These are phyloP conservation scores for Malurus cyaneus DNA, from an alignment of 2,113 vertebrate species.

Conservation along the genomic window DNA sequence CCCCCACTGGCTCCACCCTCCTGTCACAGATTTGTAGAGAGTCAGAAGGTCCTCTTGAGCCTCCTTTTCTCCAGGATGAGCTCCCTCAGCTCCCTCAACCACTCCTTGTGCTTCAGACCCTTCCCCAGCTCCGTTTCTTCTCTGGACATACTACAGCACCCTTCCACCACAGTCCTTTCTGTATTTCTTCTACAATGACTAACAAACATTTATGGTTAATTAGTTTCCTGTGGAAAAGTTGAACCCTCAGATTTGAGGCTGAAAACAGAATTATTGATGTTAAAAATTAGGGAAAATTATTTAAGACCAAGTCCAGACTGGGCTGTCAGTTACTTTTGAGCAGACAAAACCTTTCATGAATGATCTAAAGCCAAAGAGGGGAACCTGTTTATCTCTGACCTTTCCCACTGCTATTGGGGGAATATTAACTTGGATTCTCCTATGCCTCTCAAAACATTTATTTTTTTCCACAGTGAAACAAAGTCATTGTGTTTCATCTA, in stretches of 20 bases:
- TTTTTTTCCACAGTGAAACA: not conserved
- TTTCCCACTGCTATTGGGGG: not conserved
- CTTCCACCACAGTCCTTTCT: not conserved
- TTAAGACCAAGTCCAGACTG: not conserved
- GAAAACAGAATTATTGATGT: not conserved
- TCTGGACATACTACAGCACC: not conserved
- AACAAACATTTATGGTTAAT: not conserved
- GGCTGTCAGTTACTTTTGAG: not conserved
- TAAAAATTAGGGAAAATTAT: not conserved
- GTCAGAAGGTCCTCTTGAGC: not conserved
- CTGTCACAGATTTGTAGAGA: not conserved
- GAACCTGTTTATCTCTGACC: not conserved
- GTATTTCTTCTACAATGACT: not conserved
- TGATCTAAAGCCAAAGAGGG: not conserved
- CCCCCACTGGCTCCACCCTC: not conserved
- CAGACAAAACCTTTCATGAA: not conserved
- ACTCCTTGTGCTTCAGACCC: not conserved
- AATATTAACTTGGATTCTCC: not conserved
- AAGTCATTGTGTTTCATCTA: not conserved
- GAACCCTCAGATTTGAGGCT: not conserved
- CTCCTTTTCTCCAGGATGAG: not conserved
- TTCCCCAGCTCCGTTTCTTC: not conserved
- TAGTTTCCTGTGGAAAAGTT: not conserved
- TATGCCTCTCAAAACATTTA: not conserved
- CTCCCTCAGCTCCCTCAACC: not conserved